These are phyloP conservation scores for Galemys pyrenaicus DNA, from an alignment of 2,113 vertebrate genomes.

Conservation along the genomic window DNA sequence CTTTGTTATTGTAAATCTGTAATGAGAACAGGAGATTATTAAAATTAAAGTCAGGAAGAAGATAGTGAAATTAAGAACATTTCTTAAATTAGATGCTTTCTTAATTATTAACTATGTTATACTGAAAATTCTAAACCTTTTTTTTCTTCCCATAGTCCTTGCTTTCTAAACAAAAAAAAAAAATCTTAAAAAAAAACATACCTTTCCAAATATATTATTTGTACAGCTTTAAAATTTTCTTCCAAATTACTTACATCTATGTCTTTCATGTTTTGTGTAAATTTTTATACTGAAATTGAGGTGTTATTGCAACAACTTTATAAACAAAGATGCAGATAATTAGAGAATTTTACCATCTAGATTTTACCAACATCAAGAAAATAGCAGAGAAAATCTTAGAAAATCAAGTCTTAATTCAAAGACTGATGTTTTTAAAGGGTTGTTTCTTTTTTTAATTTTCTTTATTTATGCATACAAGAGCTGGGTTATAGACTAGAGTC, in stretches of 20 bases:
- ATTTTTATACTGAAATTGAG: not conserved
- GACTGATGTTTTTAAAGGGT: not conserved
- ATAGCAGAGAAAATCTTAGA: not conserved
- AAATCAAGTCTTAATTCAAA: not conserved
- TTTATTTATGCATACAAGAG: too few species aligned
- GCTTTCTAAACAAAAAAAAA: not conserved
- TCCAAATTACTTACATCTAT: not conserved
- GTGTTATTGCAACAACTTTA: not conserved
- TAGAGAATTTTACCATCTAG: not conserved
- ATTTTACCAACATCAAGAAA: not conserved
- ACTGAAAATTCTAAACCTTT: not conserved
- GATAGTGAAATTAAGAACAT: not conserved
- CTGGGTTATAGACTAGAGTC: too few species aligned
- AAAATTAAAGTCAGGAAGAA: not conserved
- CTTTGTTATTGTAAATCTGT: conserved; percentile 36
- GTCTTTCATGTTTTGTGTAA: not conserved
- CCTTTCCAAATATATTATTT: not conserved
- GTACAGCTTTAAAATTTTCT: not conserved
- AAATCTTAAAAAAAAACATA: not conserved
- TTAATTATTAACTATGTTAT: not conserved
- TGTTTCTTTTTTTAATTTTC: not conserved
- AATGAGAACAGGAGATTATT: conserved; percentile 10
- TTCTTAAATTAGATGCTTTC: conserved; percentile 15
- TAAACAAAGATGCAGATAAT: not conserved
- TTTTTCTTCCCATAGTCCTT: not conserved